Conservation (phyloP, 2,888 invertebrate species). For the Lucinisca nassula region DNA sequence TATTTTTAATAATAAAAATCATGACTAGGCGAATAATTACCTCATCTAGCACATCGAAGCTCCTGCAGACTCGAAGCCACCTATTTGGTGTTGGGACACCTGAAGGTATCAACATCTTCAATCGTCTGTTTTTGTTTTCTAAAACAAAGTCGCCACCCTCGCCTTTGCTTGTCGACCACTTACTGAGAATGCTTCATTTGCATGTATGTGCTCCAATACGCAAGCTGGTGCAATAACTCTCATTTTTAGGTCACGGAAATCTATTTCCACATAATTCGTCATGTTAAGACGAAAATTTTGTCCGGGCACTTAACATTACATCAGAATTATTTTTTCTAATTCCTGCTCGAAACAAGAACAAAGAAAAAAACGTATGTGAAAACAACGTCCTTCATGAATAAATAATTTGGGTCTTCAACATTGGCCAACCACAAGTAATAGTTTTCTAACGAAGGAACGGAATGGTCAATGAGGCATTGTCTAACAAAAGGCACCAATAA, state of each 20-base stretch:
- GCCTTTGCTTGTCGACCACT: background rate
- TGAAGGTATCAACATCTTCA: slow-evolving; percentile 8
- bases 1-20: too few relatives aligned
- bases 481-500: background rate
- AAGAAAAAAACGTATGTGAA: background rate
- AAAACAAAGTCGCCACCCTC: slow-evolving; percentile 8
- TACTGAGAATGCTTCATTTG: background rate
- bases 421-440: background rate
- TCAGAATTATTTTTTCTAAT: background rate
- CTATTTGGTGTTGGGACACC: background rate
- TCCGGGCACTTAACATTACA: background rate
- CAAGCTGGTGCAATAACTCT: background rate
- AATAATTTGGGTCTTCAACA: background rate
- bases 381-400: background rate
- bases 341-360: background rate
- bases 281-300: background rate
- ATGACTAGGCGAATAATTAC: too few relatives aligned
- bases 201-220: background rate
- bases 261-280: background rate
- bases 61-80: background rate
- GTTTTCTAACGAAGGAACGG: background rate
- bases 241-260: background rate
- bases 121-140: background rate
- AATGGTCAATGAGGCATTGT: background rate
- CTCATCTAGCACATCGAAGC: background rate